Evolutionary conservation across 2,888 invertebrate genomes (phyloP).

Genomic region (Cephonodes hylas): DNA sequence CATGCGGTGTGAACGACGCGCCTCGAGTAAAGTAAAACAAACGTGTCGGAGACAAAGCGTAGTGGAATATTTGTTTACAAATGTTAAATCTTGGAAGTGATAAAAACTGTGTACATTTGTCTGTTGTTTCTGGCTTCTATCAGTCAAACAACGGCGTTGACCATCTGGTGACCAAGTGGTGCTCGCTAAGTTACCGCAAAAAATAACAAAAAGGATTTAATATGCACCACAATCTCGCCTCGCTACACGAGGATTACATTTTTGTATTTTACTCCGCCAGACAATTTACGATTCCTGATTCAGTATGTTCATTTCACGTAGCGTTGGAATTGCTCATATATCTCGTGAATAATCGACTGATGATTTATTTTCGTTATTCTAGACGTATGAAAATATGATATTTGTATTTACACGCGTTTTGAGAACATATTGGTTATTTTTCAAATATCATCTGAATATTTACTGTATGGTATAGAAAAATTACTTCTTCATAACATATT

Average conservation of each 20-base stretch:
- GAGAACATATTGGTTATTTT: not conserved
- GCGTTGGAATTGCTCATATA: not conserved
- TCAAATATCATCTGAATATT: not conserved
- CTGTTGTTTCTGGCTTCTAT: constrained; percentile 42
- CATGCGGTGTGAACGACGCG: not conserved
- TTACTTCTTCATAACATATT: not conserved
- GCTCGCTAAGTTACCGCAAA: constrained; percentile 26
- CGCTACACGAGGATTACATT: not conserved
- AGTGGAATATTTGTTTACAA: constrained; percentile 35
- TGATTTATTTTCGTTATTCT: not conserved
- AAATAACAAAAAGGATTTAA: constrained; percentile 30
- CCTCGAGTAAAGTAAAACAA: constrained; percentile 11
- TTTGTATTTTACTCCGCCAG: not conserved
- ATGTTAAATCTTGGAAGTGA: constrained; percentile 36
- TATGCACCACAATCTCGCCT: not conserved
- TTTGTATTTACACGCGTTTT: not conserved
- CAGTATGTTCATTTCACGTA: not conserved
- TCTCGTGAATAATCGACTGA: not conserved
- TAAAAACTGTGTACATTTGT: constrained; percentile 40
- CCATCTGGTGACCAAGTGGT: constrained; percentile 75
- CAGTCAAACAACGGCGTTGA: constrained; percentile 48
- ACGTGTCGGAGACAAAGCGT: constrained; percentile 19
- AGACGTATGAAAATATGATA: not conserved
- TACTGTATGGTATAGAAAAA: not conserved
- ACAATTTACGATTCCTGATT: not conserved